Base-by-base conservation (phyloP, 2,113 vertebrate genomes). In the Noctilio leporinus region DNA sequence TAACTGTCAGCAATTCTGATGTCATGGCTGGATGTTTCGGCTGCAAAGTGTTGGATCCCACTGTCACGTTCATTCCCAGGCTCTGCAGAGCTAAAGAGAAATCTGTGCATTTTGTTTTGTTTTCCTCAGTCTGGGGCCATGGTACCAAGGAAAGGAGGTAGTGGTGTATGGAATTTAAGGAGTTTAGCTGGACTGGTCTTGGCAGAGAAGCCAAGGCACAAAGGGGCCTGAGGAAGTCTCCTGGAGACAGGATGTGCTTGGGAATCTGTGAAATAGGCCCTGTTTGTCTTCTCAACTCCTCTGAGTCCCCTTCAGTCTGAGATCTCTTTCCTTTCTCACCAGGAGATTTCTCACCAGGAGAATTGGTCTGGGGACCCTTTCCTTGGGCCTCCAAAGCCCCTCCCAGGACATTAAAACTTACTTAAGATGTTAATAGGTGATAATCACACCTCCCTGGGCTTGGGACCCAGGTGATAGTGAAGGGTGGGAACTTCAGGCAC, bases 371-470 rank as follows among this genome's bases (percentile, higher is more conserved):
- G 40, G 59, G 35, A n/a, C 91, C 86, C 86, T 62, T 84, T 47
- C 86, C 81, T 10, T 10, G 15, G 65, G 43, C 30, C 77, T 62
- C 85, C 30, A 28, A 1, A 16, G 65, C 51, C 78, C 70, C 86
- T 93, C 94, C 93, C 76, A 53, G n/a, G 24, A 93, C 96, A 83
- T 95, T 93, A 95, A 96, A 96, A 92, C 93, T 72, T 84, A 87
- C 53, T 92, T 64, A 93, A n/a, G 81, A 95, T 53, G 90, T 64
- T 88, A 82, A 73, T 82, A 94, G 96, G 96, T 95, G 96, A 95
- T 70, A 93, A 86, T 65, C 57, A 91, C 87, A 73, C 93, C 64
- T 94, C 95, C 76, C 35, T 45, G 92, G 93, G 43, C 83, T 38
- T 72, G 78, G 62, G 72, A 57, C 81, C 72, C 85, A 5, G 70